Conservation (phyloP, 2,113 vertebrate species). For the Heloderma charlesbogerti region DNA sequence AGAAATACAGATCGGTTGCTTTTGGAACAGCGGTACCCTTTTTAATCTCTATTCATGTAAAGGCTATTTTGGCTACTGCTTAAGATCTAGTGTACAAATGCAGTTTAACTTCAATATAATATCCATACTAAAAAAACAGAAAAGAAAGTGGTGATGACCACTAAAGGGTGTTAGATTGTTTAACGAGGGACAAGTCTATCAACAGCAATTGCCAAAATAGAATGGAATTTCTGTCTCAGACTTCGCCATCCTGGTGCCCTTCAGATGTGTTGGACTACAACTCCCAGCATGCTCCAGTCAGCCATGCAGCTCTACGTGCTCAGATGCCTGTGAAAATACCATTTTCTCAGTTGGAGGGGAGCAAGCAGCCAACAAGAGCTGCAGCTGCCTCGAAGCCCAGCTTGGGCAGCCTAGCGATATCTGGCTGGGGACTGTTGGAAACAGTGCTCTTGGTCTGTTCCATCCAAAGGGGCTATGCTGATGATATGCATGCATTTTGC, state of each 20-base stretch:
- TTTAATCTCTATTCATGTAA: too few relatives aligned
- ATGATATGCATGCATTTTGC: not conserved
- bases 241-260: not conserved
- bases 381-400: not conserved
- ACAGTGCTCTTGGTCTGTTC: not conserved
- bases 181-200: not conserved
- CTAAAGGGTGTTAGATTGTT: not conserved
- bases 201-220: not conserved
- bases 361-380: not conserved
- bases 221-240: not conserved
- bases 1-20: too few relatives aligned
- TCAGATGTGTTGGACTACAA: not conserved
- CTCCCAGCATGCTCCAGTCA: not conserved
- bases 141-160: not conserved
- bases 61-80: too few relatives aligned
- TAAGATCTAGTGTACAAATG: too few relatives aligned
- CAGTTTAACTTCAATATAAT: not conserved
- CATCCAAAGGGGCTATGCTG: not conserved
- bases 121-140: not conserved
- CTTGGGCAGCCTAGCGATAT: too few relatives aligned
- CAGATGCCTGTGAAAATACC: too few relatives aligned
- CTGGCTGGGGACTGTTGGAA: not conserved
- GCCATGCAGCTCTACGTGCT: not conserved
- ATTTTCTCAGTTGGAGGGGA: not conserved
- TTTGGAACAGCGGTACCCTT: too few relatives aligned